Evolutionary conservation across 2,888 invertebrate genomes (phyloP).

Genomic region (Agapostemon virescens): DNA sequence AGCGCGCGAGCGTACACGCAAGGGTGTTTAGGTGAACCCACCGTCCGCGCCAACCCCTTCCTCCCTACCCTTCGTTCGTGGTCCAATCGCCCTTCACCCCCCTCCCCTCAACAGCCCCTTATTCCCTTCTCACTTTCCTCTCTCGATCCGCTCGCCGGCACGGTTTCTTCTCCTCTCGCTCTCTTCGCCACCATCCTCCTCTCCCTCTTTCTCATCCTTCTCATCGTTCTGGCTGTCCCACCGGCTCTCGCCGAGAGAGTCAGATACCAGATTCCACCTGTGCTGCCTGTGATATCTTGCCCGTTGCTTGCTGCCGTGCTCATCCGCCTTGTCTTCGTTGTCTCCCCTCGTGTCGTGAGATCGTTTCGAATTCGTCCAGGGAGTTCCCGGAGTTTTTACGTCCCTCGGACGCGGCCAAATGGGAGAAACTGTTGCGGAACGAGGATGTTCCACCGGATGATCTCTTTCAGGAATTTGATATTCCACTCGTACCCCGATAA

Average conservation of each 20-base stretch:
- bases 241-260: constrained; percentile 61
- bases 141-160: constrained; percentile 12
- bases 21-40: constrained; percentile 75
- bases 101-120: neutral
- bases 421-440: constrained; percentile 20
- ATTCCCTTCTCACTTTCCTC: constrained; percentile 14
- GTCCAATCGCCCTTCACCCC: neutral
- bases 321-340: constrained; percentile 63
- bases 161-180: constrained; percentile 30
- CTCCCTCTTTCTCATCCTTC: constrained; percentile 36
- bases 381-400: neutral
- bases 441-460: constrained; percentile 17
- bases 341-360: constrained; percentile 65
- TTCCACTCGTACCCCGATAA: constrained; percentile 11
- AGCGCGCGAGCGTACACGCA: constrained; percentile 73
- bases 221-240: constrained; percentile 59
- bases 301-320: constrained; percentile 66
- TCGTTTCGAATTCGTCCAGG: constrained; percentile 65
- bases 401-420: neutral
- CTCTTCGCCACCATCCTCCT: constrained; percentile 24
- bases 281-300: constrained; percentile 71
- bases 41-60: constrained; percentile 22
- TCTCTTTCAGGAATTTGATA: constrained; percentile 14
- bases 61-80: constrained; percentile 1
- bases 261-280: constrained; percentile 79